These are phyloP conservation scores for Paradisaea rubra DNA, from an alignment of 2,113 vertebrate genomes.

Conservation along the genomic window DNA sequence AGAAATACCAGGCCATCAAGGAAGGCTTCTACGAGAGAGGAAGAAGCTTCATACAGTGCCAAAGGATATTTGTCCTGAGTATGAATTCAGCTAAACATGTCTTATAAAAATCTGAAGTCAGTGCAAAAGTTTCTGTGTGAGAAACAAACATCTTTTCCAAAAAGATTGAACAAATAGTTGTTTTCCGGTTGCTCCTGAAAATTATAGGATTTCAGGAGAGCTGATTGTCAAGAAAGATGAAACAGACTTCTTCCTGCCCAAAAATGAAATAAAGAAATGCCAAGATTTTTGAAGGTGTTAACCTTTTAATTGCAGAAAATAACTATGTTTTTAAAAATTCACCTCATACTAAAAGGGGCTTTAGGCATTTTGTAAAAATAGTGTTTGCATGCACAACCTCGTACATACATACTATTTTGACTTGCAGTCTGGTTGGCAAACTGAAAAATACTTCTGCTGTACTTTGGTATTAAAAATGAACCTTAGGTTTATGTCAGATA, in stretches of 20 bases:
- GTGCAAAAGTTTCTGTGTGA: background rate
- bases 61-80: background rate
- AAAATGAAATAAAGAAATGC: background rate
- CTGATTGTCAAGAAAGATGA: background rate
- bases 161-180: background rate
- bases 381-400: background rate
- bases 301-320: background rate
- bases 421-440: background rate
- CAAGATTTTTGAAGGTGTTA: background rate
- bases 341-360: background rate
- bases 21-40: background rate
- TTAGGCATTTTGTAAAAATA: background rate
- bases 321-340: background rate
- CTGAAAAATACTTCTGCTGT: background rate
- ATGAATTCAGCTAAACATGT: background rate
- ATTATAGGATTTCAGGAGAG: background rate
- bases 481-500: background rate
- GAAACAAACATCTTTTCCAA: background rate
- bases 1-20: background rate
- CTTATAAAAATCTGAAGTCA: background rate
- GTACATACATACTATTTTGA: accelerated
- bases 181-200: background rate
- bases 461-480: background rate
- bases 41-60: background rate
- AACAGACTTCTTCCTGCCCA: background rate